Evolutionary conservation across 2,797 vertebrate genomes (phyloP).

Genomic region (Iguana delicatissima): DNA sequence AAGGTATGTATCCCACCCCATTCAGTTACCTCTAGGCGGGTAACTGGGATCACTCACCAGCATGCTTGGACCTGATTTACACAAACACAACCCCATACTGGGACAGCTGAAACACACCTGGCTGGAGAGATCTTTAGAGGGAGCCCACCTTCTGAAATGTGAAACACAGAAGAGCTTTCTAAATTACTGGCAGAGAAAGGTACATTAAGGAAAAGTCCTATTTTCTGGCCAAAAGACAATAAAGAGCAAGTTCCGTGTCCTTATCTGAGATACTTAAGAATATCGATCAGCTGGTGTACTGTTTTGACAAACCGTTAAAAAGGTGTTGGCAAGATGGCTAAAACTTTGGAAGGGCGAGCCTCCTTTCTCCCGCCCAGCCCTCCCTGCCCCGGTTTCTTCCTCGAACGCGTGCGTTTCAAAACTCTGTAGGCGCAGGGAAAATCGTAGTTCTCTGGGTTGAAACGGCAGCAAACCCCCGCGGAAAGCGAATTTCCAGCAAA

Average conservation of each 20-base stretch:
- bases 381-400: no score
- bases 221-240: not conserved
- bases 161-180: not conserved
- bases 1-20: not conserved
- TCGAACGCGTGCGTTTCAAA: not conserved
- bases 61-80: not conserved
- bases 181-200: not conserved
- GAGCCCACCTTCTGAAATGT: not conserved
- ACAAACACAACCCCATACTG: not conserved
- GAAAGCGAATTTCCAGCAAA: not conserved
- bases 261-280: not conserved
- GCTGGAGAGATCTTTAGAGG: not conserved
- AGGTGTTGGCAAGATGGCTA: not conserved
- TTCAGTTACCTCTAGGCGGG: not conserved
- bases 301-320: not conserved
- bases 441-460: not conserved
- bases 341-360: not conserved
- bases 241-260: no score
- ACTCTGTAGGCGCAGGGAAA: not conserved
- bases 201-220: not conserved
- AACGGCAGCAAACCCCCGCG: not conserved
- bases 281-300: not conserved
- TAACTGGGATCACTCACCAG: not conserved
- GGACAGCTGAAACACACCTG: not conserved
- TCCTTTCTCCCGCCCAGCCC: not conserved